Evolutionary conservation across 2,113 vertebrate genomes (phyloP), one percentile per base, ranked within the genome.

Genomic region (Bujurquina vittata): DNA sequence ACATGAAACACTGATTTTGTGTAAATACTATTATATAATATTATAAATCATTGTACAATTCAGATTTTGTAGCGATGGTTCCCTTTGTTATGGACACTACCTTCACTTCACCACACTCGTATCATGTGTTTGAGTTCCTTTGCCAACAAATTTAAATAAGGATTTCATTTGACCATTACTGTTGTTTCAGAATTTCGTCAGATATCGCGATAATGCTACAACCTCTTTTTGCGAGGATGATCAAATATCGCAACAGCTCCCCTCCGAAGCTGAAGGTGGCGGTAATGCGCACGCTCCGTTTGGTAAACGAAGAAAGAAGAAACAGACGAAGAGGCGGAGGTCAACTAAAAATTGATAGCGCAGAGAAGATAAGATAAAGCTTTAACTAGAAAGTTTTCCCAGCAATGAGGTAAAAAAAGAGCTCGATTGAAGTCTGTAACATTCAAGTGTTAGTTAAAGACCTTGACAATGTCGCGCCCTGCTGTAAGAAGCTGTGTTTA

Each of bases 361-460:
- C 26, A 18, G 4, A 9, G 52, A 10, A 33, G 35, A 46, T 20
- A 20, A 31, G 65, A 69, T 54, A 72, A 35, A 11, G 12, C 22
- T 7, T 7, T 33, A 52, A 31, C 40, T 77, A 54, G 49, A 58
- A 72, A 26, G 18, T 65, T 82, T 58, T 76, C 43, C 56, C 33
- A 17, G 23, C 3, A 23, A 77, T 59, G 80, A 86, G 87, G 80
- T 89, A 86, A 87, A 31, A 20, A 7, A 6, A 9, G 10, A 15
- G 17, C 1, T 8, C 43, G 0, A 58, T 4, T n/a, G 1, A 72
- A 72, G 31, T 18, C 7, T 26, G 1, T 7, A 60, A 29, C 3
- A 10, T 59, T n/a, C 15, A 60, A 11, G 3, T n/a, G 18, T 55
- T 15, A 2, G 33, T 49, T 62, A 78, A 75, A 37, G 10, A 54